Evolutionary conservation across 2,797 vertebrate species (phyloP), one percentile per base, ranked within the genome.

Genomic region (Cossypha caffra): DNA sequence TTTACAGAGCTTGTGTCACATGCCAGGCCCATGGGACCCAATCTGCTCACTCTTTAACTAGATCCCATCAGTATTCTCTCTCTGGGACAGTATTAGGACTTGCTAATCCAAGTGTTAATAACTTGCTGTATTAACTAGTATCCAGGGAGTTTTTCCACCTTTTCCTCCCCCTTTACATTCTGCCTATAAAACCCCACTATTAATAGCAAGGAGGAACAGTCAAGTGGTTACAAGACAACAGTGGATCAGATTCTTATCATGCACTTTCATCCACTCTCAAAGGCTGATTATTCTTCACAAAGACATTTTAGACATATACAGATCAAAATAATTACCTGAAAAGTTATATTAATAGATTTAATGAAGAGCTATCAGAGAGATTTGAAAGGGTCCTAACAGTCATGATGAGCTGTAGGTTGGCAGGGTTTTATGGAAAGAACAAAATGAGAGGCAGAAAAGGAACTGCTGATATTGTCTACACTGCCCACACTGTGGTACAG

Each of bases 311-410:
- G 69, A 83, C 52, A 67, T 7, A 71, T 9, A 76, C 23, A 88
- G 77, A 91, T 94, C 68, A 91, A 90, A 97, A 88, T 86, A 96
- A 81, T 91, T 90, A 91, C 52, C 68, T 79, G 35, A 69, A 33
- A 92, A 61, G 77, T 81, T 85, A 45, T 58, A 96, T 93, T 92
- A 94, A 90, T 88, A 93, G 93, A 75, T 51, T 73, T 94, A 95
- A 95, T 79, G 67, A 87, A 73, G 63, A 94, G 75, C 54, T 88
- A 84, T 81, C 64, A 92, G 42, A 88, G 35, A 89, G 57, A 71
- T 54, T 59, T 92, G 67, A 94, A 95, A 90, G 42, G 58, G 89
- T 88, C 85, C 85, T 84, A 72, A 61, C 45, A 94, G 67, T 86
- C 85, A 82, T 0, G 5, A 96, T 64, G 45, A 96, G 91, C 61